Evolutionary conservation across 2,797 vertebrate genomes (phyloP), one percentile per base, ranked within the genome.

Genomic region (Enteromius radiatus): DNA sequence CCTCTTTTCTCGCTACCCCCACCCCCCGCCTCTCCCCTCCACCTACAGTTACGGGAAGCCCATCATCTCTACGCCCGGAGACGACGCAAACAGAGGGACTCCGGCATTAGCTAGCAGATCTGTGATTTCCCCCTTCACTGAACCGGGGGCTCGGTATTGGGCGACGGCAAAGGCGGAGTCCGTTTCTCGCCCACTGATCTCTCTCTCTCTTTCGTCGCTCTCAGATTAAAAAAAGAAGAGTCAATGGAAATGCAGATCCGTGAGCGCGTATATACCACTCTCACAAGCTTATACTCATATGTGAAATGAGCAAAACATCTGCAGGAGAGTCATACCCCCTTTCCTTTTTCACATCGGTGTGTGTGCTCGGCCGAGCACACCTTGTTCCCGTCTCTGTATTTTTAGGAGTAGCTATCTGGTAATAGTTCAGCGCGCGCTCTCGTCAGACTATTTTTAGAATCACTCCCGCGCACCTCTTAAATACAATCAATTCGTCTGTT

Each of bases 1-100:
- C 80, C 59, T 59, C 38, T 78, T 61, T 83, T 84, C 59, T 82
- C 90, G 86, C 80, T 91, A 90, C 80, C 83, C 85, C 83, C 80
- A 91, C 89, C 87, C 79, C 89, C 91, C 88, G 88, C 93, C 92
- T 89, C 85, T 91, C 87, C 90, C 91, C 92, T 91, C 94, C 95
- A 93, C 93, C 93, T 90, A 90, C 92, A 92, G 86, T 88, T 91
- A 95, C 90, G 85, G 81, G 87, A 90, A 95, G 91, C 94, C 94
- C 96, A 96, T 74, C 69, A 81, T 96, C 83, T 91, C 92, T 87
- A 88, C 84, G 84, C 89, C 88, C 89, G 82, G 80, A 85, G 86
- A 82, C 84, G 85, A 88, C 83, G 88, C 74, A 85, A 86, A 86
- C 80, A 87, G 89, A 83, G 73, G 85, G 81, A 87, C 63, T 69